Evolutionary conservation across 2,888 invertebrate species (phyloP).

Genomic region (Hipparchia semele): DNA sequence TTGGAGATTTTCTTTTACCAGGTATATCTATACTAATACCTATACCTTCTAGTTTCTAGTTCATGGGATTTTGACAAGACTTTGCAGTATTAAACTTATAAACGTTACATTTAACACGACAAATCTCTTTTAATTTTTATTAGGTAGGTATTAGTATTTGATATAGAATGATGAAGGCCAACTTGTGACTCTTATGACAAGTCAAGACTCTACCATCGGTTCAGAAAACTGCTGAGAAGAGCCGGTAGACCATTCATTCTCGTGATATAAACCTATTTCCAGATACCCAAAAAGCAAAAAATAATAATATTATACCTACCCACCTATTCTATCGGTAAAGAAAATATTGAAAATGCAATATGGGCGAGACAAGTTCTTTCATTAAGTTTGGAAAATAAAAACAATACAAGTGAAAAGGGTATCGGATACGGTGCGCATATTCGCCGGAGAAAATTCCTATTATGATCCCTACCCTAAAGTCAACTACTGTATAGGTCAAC

Average conservation of each 20-base stretch:
- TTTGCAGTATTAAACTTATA: too few species aligned
- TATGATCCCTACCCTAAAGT: conserved; percentile 79
- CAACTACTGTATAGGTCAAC: conserved; percentile 67
- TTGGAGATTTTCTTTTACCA: too few species aligned
- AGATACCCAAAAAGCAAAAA: conserved; percentile 11
- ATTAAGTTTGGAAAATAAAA: conserved; percentile 81
- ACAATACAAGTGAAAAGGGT: conserved; percentile 82
- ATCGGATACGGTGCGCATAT: conserved; percentile 75
- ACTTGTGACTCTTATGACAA: too few species aligned
- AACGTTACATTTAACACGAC: too few species aligned
- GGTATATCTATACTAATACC: too few species aligned
- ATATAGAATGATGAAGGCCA: too few species aligned
- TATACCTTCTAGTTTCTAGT: too few species aligned
- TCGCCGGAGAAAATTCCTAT: conserved; percentile 77
- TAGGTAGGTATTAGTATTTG: too few species aligned
- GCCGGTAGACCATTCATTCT: not conserved
- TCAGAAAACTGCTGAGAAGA: too few species aligned
- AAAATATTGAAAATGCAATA: conserved; percentile 73
- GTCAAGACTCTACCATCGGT: too few species aligned
- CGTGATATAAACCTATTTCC: not conserved
- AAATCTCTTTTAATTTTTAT: too few species aligned
- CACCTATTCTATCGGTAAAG: conserved; percentile 5
- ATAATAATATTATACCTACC: not conserved
- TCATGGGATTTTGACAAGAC: too few species aligned
- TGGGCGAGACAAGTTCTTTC: conserved; percentile 77